Percentiles rank a stretch among this genome's conserved stretches.
Evolutionary conservation across 2,113 vertebrate genomes (phyloP).

Genomic region (Oreochromis tanganicae): DNA sequence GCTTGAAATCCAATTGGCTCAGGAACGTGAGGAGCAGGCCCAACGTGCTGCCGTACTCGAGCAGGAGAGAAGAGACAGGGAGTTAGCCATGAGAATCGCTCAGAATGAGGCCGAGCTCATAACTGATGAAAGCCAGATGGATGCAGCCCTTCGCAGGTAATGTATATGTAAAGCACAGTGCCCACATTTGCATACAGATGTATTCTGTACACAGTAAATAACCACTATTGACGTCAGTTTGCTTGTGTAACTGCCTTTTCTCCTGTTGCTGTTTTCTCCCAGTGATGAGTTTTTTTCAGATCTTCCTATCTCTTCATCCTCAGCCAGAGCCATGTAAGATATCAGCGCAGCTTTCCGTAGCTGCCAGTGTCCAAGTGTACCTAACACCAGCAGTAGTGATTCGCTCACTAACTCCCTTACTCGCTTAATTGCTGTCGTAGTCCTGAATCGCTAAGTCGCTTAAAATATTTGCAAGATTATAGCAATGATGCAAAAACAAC

Average conservation of each 20-base stretch:
- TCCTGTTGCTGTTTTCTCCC: conserved; percentile 51
- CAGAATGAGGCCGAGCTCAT: conserved; percentile 93
- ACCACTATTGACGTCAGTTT: neutral
- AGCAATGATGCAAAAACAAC: conserved; percentile 14
- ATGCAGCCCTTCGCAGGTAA: conserved; percentile 87
- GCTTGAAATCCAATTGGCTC: conserved; percentile 84
- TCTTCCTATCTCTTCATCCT: conserved; percentile 53
- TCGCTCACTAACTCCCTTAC: neutral
- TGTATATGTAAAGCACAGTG: neutral
- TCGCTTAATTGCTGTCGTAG: neutral
- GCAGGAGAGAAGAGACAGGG: conserved; percentile 90
- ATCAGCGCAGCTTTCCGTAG: neutral
- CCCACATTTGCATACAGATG: neutral
- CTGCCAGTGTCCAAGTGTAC: neutral
- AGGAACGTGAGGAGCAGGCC: conserved; percentile 83
- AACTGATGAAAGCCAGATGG: conserved; percentile 83
- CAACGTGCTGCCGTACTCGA: conserved; percentile 83
- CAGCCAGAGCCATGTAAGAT: conserved; percentile 68
- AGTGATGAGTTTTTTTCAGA: conserved; percentile 58
- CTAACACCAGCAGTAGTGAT: neutral
- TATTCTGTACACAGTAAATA: neutral
- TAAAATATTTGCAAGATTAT: conserved; percentile 10
- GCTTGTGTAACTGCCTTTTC: conserved; percentile 13
- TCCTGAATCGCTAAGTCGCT: conserved; percentile 7
- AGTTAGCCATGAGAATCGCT: conserved; percentile 93